phyloP scores from a whole-genome alignment of 2,888 invertebrate species.

The Chironomus riparius region DNA sequence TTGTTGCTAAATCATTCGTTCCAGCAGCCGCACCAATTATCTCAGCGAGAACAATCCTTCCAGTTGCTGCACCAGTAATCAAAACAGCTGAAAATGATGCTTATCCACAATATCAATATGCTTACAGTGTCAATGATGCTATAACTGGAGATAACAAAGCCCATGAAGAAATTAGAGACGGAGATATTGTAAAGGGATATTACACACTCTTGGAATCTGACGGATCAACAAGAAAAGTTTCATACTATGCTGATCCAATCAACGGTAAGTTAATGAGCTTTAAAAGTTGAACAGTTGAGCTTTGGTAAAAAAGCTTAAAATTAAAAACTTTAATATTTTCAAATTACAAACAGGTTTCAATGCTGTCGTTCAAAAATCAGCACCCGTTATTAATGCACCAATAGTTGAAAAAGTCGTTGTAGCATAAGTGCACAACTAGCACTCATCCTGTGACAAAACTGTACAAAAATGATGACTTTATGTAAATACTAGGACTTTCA shows the following conservation, averaged over 20 bases:
- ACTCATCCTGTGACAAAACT: not conserved
- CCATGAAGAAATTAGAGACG: conserved; percentile 44
- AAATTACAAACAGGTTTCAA: not conserved
- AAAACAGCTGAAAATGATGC: conserved; percentile 34
- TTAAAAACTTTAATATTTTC: not conserved
- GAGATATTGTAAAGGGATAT: conserved; percentile 45
- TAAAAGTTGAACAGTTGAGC: not conserved
- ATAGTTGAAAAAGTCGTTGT: conserved; percentile 14
- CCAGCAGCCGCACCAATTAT: conserved; percentile 38
- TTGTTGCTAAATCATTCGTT: conserved; percentile 32
- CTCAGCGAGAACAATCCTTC: conserved; percentile 34
- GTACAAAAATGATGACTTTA: not conserved
- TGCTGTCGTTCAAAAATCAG: conserved; percentile 1
- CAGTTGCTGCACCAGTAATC: conserved; percentile 33
- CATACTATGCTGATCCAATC: conserved; percentile 43
- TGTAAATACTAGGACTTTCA: too few species aligned
- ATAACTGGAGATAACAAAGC: conserved; percentile 45
- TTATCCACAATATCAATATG: conserved; percentile 44
- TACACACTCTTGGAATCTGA: conserved; percentile 45
- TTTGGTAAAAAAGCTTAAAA: not conserved
- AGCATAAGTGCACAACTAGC: not conserved
- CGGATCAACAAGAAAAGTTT: conserved; percentile 44
- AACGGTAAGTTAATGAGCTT: conserved; percentile 35
- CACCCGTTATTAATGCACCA: not conserved
- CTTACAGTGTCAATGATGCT: conserved; percentile 45